Percentiles rank a stretch among this genome's conserved stretches.
phyloP scores from a whole-genome alignment of 2,888 invertebrate genomes.

The Oxycera nigricornis region DNA sequence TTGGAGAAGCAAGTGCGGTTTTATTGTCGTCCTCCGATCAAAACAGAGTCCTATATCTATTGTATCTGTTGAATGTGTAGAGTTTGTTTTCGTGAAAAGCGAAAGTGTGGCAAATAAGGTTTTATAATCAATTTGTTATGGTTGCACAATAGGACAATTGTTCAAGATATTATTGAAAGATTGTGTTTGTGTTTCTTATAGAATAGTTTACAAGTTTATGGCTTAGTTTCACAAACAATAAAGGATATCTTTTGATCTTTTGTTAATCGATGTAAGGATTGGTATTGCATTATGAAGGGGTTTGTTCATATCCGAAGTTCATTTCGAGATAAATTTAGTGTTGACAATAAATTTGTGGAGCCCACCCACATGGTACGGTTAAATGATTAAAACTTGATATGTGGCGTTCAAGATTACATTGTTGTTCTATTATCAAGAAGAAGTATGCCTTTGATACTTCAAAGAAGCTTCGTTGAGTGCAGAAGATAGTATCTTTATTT shows the following conservation, averaged over 20 bases:
- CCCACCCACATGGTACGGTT: no score
- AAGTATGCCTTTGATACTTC: no score
- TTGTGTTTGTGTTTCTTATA: not conserved
- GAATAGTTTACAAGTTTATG: constrained; percentile 34
- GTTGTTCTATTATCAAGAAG: no score
- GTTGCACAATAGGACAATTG: constrained; percentile 11
- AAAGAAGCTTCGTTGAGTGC: no score
- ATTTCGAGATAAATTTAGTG: constrained; percentile 32
- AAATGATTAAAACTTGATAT: no score
- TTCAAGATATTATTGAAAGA: constrained; percentile 26
- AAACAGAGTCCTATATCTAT: constrained; percentile 12
- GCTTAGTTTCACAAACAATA: constrained; percentile 8
- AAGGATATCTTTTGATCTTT: not conserved
- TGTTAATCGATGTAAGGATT: constrained; percentile 25
- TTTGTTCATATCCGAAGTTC: constrained; percentile 25
- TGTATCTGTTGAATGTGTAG: not conserved
- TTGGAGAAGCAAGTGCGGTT: constrained; percentile 36
- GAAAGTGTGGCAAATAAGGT: constrained; percentile 35
- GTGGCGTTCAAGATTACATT: no score
- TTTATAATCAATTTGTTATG: constrained; percentile 26
- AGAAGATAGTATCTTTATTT: no score
- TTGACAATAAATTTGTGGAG: no score
- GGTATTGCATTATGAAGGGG: not conserved
- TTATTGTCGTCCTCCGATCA: constrained; percentile 18
- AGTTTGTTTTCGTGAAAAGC: constrained; percentile 23